Evolutionary conservation across 2,113 vertebrate species (phyloP).

Genomic region (Gasterosteus nipponicus): DNA sequence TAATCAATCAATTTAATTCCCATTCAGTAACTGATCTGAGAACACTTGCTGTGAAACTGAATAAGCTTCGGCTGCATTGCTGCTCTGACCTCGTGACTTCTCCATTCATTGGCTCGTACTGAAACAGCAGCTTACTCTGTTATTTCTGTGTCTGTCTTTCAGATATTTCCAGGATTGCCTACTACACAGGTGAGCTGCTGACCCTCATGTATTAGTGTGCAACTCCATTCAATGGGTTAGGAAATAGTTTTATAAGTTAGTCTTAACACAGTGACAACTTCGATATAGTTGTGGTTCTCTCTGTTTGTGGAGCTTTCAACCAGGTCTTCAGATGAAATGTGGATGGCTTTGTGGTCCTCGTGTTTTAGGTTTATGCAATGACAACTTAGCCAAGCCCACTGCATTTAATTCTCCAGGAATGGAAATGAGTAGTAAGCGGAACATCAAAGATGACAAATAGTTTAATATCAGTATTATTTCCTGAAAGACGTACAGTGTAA

Average conservation of each 20-base stretch:
- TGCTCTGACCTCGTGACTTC: constrained; percentile 5
- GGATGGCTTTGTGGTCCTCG: not conserved
- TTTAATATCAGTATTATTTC: not conserved
- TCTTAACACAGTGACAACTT: not conserved
- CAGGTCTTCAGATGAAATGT: not conserved
- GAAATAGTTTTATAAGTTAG: not conserved
- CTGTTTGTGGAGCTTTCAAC: not conserved
- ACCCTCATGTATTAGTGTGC: not conserved
- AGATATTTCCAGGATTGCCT: constrained; percentile 90
- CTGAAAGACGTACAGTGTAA: not conserved
- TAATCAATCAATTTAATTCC: constrained; percentile 34
- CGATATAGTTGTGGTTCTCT: not conserved
- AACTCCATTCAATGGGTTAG: not conserved
- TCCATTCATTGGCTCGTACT: not conserved
- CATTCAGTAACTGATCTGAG: constrained; percentile 11
- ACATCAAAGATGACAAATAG: not conserved
- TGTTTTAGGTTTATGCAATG: not conserved
- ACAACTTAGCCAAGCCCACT: not conserved
- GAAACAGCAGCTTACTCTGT: constrained; percentile 43
- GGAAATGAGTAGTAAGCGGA: not conserved
- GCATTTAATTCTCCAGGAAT: not conserved
- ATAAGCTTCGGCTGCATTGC: not conserved
- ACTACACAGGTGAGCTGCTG: constrained; percentile 86
- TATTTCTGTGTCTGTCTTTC: constrained; percentile 67
- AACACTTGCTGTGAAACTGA: constrained; percentile 29